Base-by-base conservation (phyloP, 2,888 invertebrate species). In the Scaptodrosophila latifasciaeformis region DNA sequence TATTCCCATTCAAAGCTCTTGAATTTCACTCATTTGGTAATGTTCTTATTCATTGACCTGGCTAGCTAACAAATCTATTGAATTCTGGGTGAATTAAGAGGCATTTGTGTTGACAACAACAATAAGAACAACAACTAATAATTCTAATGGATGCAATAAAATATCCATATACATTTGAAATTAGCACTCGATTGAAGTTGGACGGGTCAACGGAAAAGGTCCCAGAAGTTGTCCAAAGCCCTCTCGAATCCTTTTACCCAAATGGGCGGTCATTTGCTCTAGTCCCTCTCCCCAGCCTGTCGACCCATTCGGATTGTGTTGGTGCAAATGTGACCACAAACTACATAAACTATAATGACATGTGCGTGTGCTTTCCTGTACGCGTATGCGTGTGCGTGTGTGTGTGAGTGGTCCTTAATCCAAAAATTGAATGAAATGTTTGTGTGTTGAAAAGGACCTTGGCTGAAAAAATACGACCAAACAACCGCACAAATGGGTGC, bases 111-210 rank as follows among this genome's bases (percentile, higher is more conserved):
- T 21, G 39, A 48, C 48, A 49, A 40, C 48, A 45, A 49, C 49
- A 55, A 54, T 59, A 37, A 54, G 30, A 39, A 47, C 29, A 63
- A 59, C 53, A 48, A 43, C 78, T 63, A 77, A 82, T 82, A 82
- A 77, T 71, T 78, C 66, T 82, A 82, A 82, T 82, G 68, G 81
- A 62, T 65, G 76, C 82, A 82, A 77, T 77, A 82, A 77, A 77
- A 77, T 81, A 78, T 72, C 81, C 75, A 74, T 75, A 79, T 67
- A 72, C 79, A 72, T 81, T 81, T 75, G 60, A 72, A 74, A 74
- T 74, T 74, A 74, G 81, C 72, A 67, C 72, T 74, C 65, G 62
- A 75, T 56, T 62, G 19, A 47, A 31, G 56, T 7, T 24, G 24
- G n/a, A n/a, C n/a, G n/a, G 24, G 24, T 24, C 24, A 7, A 24